Conservation (phyloP, 1,140 invertebrate genomes). For the Drosophila nebulosa region DNA sequence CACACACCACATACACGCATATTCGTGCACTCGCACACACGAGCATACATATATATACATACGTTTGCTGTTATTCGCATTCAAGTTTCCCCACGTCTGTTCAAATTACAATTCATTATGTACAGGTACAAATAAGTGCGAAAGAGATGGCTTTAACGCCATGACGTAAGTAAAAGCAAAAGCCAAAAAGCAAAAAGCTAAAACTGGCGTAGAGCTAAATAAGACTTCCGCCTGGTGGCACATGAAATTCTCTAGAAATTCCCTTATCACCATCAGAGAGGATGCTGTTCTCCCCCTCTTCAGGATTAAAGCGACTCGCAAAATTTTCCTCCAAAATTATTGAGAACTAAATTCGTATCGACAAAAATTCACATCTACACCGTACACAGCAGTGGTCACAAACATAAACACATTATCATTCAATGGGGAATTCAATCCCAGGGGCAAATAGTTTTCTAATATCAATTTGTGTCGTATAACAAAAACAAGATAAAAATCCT, state of each 20-base stretch:
- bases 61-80: constrained; percentile 10
- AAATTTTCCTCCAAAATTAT: no score
- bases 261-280: background rate
- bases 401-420: no score
- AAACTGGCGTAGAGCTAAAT: background rate
- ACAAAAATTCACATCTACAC: no score
- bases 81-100: constrained; percentile 45
- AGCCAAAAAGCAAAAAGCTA: constrained; percentile 16
- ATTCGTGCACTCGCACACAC: background rate
- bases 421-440: no score
- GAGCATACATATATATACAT: background rate
- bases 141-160: background rate
- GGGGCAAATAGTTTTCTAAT: no score
- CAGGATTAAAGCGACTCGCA: no score
- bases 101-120: constrained; percentile 77
- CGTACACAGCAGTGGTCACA: no score
- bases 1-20: background rate
- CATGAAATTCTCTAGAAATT: constrained; percentile 22
- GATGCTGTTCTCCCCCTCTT: no score
- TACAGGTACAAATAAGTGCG: constrained; percentile 20
- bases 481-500: no score
- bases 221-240: constrained; percentile 30
- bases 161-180: constrained; percentile 41
- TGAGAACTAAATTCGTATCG: no score
- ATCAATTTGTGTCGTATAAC: no score